Percentiles rank a stretch among this genome's conserved stretches.
phyloP scores from a whole-genome alignment of 2,113 vertebrate genomes.

The Polypterus senegalus region DNA sequence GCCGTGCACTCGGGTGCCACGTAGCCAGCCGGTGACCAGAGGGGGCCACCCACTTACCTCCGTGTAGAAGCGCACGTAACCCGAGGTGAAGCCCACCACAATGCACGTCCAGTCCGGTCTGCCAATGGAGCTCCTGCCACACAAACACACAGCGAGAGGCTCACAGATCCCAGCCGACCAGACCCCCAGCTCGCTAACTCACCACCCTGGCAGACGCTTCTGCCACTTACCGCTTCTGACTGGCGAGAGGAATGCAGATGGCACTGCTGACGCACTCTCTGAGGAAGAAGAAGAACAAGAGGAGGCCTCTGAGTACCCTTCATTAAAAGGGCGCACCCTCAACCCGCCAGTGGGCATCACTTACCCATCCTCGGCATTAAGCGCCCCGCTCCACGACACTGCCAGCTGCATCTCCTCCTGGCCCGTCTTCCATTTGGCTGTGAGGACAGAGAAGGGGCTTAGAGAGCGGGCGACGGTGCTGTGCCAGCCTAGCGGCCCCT shows the following conservation, averaged over 20 bases:
- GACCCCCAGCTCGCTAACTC: neutral
- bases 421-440: slow-evolving; percentile 87
- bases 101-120: slow-evolving; percentile 96
- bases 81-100: slow-evolving; percentile 86
- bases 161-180: neutral
- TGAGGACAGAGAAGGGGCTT: slow-evolving; percentile 9
- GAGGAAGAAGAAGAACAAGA: slow-evolving; percentile 21
- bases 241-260: slow-evolving; percentile 85
- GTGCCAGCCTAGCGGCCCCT: no score
- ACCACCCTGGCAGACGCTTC: neutral
- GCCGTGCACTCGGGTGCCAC: neutral
- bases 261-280: slow-evolving; percentile 81
- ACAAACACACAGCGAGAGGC: slow-evolving; percentile 18
- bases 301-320: no score
- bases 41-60: slow-evolving; percentile 57
- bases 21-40: neutral
- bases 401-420: slow-evolving; percentile 87
- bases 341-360: slow-evolving; percentile 14
- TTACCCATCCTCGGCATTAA: slow-evolving; percentile 81
- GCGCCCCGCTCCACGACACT: slow-evolving; percentile 77
- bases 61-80: slow-evolving; percentile 90
- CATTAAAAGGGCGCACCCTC: neutral
- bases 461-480: no score
- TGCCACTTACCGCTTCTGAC: slow-evolving; percentile 83
- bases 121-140: slow-evolving; percentile 83